Evolutionary conservation across 2,888 invertebrate genomes (phyloP).

Genomic region (Cerastoderma edule): DNA sequence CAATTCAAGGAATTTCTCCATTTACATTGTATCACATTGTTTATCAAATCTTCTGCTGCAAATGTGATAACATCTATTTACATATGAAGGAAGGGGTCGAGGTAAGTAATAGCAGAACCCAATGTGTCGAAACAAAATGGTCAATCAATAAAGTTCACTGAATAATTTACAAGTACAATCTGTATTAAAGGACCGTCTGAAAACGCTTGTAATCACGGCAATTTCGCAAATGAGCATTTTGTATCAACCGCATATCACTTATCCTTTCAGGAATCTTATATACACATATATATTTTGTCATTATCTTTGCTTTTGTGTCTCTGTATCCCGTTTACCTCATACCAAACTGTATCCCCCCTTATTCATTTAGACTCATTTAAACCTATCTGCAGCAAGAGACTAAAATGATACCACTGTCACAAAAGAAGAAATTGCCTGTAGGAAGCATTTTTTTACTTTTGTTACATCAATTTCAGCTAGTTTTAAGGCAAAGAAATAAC

Average conservation of each 20-base stretch:
- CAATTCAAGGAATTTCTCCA: no score
- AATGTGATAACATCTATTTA: no score
- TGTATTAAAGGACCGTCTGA: slow-evolving; percentile 2
- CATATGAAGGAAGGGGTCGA: no score
- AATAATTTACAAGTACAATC: slow-evolving; percentile 20
- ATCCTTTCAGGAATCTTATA: slow-evolving; percentile 11
- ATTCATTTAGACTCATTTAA: not conserved
- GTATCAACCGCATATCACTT: slow-evolving; percentile 3
- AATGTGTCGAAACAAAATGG: no score
- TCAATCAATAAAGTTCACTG: slow-evolving; percentile 24
- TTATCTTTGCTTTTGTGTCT: not conserved
- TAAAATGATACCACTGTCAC: not conserved
- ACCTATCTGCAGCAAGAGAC: slow-evolving; percentile 4
- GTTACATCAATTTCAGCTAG: no score
- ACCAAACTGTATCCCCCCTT: not conserved
- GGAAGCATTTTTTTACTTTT: no score
- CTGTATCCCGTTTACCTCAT: not conserved
- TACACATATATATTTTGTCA: slow-evolving; percentile 4
- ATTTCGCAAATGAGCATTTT: slow-evolving; percentile 18
- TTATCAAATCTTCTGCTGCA: no score
- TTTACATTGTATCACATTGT: no score
- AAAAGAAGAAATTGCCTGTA: slow-evolving; percentile 7
- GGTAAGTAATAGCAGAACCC: no score
- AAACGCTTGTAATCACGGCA: slow-evolving; percentile 21
- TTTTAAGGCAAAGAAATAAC: no score